Percentiles rank a stretch among this genome's conserved stretches.
Conservation (phyloP, 2,888 invertebrate species). For the Brachypalpus laphriformis region DNA sequence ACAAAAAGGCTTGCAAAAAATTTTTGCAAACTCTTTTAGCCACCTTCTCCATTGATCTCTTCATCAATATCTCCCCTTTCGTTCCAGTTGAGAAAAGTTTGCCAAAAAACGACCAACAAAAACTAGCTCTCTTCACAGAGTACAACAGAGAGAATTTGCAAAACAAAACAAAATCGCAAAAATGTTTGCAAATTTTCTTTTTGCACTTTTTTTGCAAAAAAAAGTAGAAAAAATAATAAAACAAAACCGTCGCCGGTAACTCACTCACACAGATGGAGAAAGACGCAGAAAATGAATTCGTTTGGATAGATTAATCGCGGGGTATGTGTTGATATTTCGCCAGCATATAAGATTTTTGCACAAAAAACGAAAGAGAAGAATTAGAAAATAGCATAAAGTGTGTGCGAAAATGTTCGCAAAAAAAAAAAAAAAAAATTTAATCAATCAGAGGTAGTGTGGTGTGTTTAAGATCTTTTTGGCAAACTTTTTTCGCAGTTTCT, state of each 20-base stretch:
- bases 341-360: constrained; percentile 63
- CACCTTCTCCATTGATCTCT: constrained; percentile 41
- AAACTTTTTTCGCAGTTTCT: constrained; percentile 28
- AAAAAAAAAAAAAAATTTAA: constrained; percentile 56
- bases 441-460: constrained; percentile 64
- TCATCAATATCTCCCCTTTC: constrained; percentile 21
- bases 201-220: constrained; percentile 47
- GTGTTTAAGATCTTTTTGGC: constrained; percentile 49
- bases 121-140: constrained; percentile 32
- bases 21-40: constrained; percentile 51
- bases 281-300: constrained; percentile 62
- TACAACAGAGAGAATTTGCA: constrained; percentile 51
- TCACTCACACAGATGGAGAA: constrained; percentile 47
- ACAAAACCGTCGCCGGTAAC: constrained; percentile 65
- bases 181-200: constrained; percentile 61
- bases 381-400: constrained; percentile 63
- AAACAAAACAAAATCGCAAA: constrained; percentile 65
- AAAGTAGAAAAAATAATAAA: constrained; percentile 40
- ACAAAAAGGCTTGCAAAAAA: constrained; percentile 29
- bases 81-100: constrained; percentile 24
- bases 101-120: constrained; percentile 38
- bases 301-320: constrained; percentile 64
- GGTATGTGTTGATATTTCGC: constrained; percentile 60
- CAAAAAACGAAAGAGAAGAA: constrained; percentile 26
- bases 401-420: constrained; percentile 71